Evolutionary conservation across 2,888 invertebrate genomes (phyloP).

Genomic region (Tetheella fluctuosa): DNA sequence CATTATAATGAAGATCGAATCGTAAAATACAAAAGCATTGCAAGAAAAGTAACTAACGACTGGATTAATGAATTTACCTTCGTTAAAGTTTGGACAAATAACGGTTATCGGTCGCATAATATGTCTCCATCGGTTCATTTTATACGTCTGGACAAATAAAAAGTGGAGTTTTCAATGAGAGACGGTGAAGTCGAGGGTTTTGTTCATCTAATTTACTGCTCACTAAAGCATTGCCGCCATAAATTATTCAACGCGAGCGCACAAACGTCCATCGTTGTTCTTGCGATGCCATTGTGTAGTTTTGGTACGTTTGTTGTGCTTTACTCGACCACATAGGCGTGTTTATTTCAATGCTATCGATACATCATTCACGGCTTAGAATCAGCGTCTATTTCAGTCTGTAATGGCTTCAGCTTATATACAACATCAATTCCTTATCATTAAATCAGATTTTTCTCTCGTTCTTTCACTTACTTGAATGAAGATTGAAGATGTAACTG

Average conservation of each 20-base stretch:
- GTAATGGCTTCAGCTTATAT: slow-evolving; percentile 15
- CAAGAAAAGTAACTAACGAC: slow-evolving; percentile 25
- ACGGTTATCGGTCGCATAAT: slow-evolving; percentile 50
- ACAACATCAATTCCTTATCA: not conserved
- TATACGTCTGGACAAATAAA: slow-evolving; percentile 57
- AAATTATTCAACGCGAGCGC: slow-evolving; percentile 75
- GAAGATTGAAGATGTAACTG: not conserved
- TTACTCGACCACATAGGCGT: slow-evolving; percentile 40
- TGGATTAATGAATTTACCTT: slow-evolving; percentile 44
- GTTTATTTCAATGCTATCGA: slow-evolving; percentile 31
- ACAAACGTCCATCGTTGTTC: slow-evolving; percentile 63
- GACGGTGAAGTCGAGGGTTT: slow-evolving; percentile 55
- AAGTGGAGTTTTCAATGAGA: slow-evolving; percentile 60
- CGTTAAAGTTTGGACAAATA: slow-evolving; percentile 44
- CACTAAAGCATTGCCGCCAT: slow-evolving; percentile 69
- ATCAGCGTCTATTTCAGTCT: slow-evolving; percentile 38
- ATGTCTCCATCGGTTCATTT: slow-evolving; percentile 37
- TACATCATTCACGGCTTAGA: slow-evolving; percentile 34
- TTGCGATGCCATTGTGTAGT: slow-evolving; percentile 66
- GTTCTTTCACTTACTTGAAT: not conserved
- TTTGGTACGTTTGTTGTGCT: slow-evolving; percentile 48
- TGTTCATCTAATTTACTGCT: slow-evolving; percentile 71
- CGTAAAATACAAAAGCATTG: slow-evolving; percentile 27
- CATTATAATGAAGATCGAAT: slow-evolving; percentile 14
- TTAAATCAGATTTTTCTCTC: slow-evolving; percentile 1